Evolutionary conservation across 2,888 invertebrate species (phyloP).

Genomic region (Sepioteuthis lessoniana): DNA sequence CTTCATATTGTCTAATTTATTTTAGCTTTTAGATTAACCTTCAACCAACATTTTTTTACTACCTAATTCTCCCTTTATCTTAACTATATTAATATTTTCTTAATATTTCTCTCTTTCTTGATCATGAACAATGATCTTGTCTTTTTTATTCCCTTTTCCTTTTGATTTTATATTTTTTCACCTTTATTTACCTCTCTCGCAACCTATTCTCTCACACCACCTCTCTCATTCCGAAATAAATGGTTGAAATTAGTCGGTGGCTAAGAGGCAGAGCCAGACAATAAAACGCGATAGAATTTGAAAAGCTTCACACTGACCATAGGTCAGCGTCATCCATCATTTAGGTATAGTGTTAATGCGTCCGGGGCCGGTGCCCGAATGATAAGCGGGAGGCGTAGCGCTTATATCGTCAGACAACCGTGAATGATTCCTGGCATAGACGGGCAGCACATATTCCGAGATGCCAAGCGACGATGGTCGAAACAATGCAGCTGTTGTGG

Average conservation of each 20-base stretch:
- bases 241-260: neutral
- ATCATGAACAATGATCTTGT: too few relatives aligned
- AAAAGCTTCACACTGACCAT: neutral
- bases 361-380: neutral
- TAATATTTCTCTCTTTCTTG: too few relatives aligned
- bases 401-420: slow-evolving; percentile 11
- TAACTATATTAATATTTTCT: too few relatives aligned
- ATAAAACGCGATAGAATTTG: neutral
- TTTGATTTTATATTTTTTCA: neutral
- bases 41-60: too few relatives aligned
- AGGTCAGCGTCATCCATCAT: neutral
- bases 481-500: neutral
- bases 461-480: slow-evolving; percentile 4
- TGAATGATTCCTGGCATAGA: slow-evolving; percentile 9
- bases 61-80: too few relatives aligned
- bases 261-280: neutral
- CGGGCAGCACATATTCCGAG: neutral
- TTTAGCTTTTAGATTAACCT: too few relatives aligned
- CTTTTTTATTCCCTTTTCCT: neutral
- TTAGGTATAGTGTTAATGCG: neutral
- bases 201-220: too few relatives aligned
- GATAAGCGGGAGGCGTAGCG: neutral
- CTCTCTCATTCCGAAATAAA: neutral
- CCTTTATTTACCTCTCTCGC: neutral
- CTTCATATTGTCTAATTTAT: too few relatives aligned